These are phyloP conservation scores for Philereme transversata DNA, from an alignment of 2,888 invertebrate genomes.

Conservation along the genomic window DNA sequence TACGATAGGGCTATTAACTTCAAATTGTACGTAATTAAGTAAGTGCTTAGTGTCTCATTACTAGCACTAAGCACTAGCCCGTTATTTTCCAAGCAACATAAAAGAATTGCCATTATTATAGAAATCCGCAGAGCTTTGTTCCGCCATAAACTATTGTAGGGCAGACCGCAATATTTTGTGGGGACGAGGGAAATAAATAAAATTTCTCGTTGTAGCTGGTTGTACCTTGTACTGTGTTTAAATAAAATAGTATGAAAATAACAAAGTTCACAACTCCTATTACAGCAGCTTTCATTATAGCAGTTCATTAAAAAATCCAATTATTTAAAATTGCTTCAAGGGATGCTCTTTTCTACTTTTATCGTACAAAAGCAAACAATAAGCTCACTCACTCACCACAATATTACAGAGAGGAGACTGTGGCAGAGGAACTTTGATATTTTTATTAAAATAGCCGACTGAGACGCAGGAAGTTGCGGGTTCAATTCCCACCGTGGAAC, in stretches of 20 bases:
- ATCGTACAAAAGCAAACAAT: too few relatives aligned
- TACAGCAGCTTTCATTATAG: constrained; percentile 5
- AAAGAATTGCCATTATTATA: constrained; percentile 30
- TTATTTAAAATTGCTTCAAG: constrained; percentile 7
- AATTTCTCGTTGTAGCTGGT: not conserved
- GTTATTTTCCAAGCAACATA: constrained; percentile 23
- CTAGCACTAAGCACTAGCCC: constrained; percentile 6
- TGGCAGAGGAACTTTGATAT: too few relatives aligned
- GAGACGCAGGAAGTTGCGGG: too few relatives aligned
- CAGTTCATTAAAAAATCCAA: constrained; percentile 19
- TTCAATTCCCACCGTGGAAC: too few relatives aligned
- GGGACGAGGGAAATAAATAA: constrained; percentile 4
- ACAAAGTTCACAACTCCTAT: constrained; percentile 8
- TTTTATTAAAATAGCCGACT: too few relatives aligned
- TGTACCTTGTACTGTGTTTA: constrained; percentile 6
- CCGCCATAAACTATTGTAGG: constrained; percentile 34
- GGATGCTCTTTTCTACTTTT: too few relatives aligned
- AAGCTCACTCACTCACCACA: too few relatives aligned
- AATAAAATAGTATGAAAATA: constrained; percentile 17
- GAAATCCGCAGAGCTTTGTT: constrained; percentile 34
- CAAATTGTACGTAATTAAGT: constrained; percentile 15
- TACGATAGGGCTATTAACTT: constrained; percentile 4
- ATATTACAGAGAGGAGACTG: too few relatives aligned
- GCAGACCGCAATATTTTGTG: constrained; percentile 31
- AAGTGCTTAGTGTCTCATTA: constrained; percentile 7